A percentile compares a stretch with the other conserved stretches of the same genome.
These are phyloP conservation scores for Hypena proboscidalis DNA, from an alignment of 2,888 invertebrate species.

Conservation along the genomic window DNA sequence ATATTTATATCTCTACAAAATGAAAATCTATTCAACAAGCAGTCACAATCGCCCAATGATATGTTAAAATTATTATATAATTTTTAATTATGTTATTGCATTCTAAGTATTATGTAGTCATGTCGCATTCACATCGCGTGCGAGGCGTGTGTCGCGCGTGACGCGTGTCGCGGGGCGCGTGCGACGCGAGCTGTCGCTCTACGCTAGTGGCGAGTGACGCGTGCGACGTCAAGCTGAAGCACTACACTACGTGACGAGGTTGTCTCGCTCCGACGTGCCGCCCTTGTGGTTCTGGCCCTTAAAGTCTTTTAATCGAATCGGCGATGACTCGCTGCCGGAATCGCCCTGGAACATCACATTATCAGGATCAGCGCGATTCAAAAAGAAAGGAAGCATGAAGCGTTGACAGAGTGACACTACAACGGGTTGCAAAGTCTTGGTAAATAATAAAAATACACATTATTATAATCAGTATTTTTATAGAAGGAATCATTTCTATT, in stretches of 20 bases:
- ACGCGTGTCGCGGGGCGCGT: conserved; percentile 20
- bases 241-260: conserved; percentile 68
- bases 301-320: conserved; percentile 82
- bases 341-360: conserved; percentile 86
- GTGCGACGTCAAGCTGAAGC: conserved; percentile 26
- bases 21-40: conserved; percentile 82
- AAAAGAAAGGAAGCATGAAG: no score
- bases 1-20: conserved; percentile 80
- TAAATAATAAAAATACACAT: no score
- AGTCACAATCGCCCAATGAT: conserved; percentile 86
- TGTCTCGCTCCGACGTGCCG: conserved; percentile 67
- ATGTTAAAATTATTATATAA: conserved; percentile 79
- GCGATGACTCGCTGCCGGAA: conserved; percentile 88
- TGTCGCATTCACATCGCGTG: conserved; percentile 37
- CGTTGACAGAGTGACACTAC: no score
- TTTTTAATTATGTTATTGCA: conserved; percentile 72
- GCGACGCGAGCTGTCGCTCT: conserved; percentile 22
- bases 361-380: no score
- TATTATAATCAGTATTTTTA: no score
- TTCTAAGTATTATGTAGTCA: conserved; percentile 61
- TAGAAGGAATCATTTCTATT: no score
- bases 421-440: no score
- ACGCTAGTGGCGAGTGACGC: conserved; percentile 24
- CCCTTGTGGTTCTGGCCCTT: conserved; percentile 78
- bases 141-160: conserved; percentile 37